These are phyloP conservation scores for Philopotamus ludificatus DNA, from an alignment of 1,140 invertebrate species.

Conservation along the genomic window DNA sequence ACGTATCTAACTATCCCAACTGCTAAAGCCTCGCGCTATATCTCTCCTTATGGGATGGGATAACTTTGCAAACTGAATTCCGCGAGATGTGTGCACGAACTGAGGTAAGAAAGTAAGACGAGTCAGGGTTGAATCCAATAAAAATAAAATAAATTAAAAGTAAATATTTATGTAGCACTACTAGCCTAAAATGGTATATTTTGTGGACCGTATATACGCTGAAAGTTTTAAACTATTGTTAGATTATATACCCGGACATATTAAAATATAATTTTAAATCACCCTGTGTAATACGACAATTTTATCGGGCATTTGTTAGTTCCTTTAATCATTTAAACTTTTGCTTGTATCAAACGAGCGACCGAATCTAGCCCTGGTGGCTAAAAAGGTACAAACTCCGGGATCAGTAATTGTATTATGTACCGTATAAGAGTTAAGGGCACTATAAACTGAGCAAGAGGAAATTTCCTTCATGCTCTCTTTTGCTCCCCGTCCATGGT, in stretches of 20 bases:
- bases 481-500: slow-evolving; percentile 10
- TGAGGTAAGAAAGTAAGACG: slow-evolving; percentile 15
- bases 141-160: too few relatives aligned
- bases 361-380: slow-evolving; percentile 14
- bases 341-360: neutral
- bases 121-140: slow-evolving; percentile 3
- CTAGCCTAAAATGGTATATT: too few relatives aligned
- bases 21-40: slow-evolving; percentile 29
- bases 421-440: slow-evolving; percentile 37
- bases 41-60: slow-evolving; percentile 18
- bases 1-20: slow-evolving; percentile 36
- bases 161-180: too few relatives aligned
- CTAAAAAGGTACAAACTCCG: slow-evolving; percentile 24
- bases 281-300: too few relatives aligned
- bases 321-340: neutral
- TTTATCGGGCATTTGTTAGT: neutral
- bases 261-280: too few relatives aligned
- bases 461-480: slow-evolving; percentile 17
- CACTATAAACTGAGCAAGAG: slow-evolving; percentile 26
- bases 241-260: too few relatives aligned
- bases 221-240: too few relatives aligned
- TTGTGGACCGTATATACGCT: too few relatives aligned
- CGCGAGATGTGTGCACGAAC: slow-evolving; percentile 17
- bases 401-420: slow-evolving; percentile 37
- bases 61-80: slow-evolving; percentile 37